Conservation (phyloP, 1,140 invertebrate species). For the Lordiphosa clarofinis region DNA sequence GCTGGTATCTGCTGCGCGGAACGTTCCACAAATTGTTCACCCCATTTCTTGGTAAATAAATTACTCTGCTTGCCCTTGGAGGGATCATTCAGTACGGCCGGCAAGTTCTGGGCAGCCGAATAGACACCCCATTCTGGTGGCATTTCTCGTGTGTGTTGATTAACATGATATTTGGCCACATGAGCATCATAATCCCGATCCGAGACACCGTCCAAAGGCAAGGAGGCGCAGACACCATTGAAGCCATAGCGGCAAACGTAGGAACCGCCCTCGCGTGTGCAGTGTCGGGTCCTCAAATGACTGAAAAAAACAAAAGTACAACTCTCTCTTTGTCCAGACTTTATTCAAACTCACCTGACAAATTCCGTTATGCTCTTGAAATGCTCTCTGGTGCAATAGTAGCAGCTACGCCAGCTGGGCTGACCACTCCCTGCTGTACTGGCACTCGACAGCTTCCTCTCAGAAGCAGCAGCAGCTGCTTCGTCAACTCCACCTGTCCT, state of each 20-base stretch:
- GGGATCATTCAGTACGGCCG: conserved; percentile 98
- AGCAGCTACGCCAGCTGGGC: conserved; percentile 81
- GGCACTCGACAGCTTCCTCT: conserved; percentile 40
- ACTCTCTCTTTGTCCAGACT: too few relatives aligned
- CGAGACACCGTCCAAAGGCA: conserved; percentile 93
- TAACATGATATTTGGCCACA: conserved; percentile 89
- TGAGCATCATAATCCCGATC: conserved; percentile 94
- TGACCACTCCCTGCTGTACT: conserved; percentile 16
- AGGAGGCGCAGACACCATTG: conserved; percentile 91
- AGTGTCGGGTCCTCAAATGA: conserved; percentile 90
- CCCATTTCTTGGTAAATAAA: conserved; percentile 99
- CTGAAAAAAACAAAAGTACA: conserved; percentile 76
- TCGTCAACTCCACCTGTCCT: conserved; percentile 24
- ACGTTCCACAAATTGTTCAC: conserved; percentile 94
- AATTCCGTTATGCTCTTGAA: conserved; percentile 81
- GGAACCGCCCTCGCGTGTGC: conserved; percentile 92
- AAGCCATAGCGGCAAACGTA: conserved; percentile 94
- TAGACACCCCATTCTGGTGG: conserved; percentile 87
- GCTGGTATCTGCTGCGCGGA: conserved; percentile 84
- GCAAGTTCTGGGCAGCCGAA: conserved; percentile 94
- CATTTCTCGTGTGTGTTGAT: conserved; percentile 81
- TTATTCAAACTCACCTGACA: conserved; percentile 79
- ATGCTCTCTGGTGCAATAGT: conserved; percentile 82
- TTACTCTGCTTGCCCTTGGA: conserved; percentile 92
- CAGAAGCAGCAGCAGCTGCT: background rate